A percentile compares a stretch with the other conserved stretches of the same genome.
phyloP scores from a whole-genome alignment of 2,113 vertebrate genomes.

The Nibea coibor region DNA sequence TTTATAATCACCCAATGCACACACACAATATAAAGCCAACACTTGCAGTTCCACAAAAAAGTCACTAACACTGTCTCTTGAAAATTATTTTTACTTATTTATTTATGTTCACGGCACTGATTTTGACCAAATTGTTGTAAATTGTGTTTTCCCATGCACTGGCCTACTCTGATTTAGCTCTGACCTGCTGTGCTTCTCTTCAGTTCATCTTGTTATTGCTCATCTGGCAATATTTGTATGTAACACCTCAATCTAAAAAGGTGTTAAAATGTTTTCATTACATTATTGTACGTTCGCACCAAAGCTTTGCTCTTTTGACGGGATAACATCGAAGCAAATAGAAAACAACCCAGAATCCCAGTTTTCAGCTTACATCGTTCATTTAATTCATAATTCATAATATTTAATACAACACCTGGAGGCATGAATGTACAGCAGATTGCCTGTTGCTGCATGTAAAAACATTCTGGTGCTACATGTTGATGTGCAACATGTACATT shows the following conservation, averaged over 20 bases:
- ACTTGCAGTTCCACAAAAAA: no score
- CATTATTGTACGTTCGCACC: background rate
- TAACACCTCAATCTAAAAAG: background rate
- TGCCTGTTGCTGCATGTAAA: background rate
- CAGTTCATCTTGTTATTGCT: background rate
- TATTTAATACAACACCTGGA: background rate
- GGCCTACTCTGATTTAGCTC: background rate
- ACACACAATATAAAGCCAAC: no score
- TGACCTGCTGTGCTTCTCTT: background rate
- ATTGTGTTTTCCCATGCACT: background rate
- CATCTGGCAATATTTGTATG: background rate
- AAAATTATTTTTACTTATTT: no score
- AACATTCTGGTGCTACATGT: background rate
- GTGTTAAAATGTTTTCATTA: background rate
- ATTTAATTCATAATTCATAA: background rate
- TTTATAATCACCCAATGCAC: no score
- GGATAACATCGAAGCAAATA: background rate
- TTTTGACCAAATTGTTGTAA: no score
- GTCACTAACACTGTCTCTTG: no score
- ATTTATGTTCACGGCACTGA: no score
- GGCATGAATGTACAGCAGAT: background rate
- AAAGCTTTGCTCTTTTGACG: background rate
- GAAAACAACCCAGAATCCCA: background rate
- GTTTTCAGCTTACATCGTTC: background rate
- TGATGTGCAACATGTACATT: conserved; percentile 2